A percentile compares a stretch with the other conserved stretches of the same genome.
phyloP scores from a whole-genome alignment of 2,888 invertebrate genomes.

The Leptarthrus brevirostris region DNA sequence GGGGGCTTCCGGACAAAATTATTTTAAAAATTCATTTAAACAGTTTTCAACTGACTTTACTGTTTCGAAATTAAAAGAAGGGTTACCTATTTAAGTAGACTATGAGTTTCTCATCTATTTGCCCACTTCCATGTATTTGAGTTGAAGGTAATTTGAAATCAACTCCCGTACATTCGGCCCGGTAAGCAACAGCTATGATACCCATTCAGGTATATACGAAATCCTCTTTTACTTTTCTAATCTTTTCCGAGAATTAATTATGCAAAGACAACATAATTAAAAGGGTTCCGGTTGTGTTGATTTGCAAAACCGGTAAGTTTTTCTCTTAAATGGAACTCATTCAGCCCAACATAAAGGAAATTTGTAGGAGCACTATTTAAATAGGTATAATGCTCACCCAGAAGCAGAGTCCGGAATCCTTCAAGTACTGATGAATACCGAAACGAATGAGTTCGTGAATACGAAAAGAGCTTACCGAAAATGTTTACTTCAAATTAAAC shows the following conservation, averaged over 20 bases:
- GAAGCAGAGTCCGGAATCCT: conserved; percentile 6
- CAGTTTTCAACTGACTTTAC: too few species aligned
- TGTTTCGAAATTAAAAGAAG: too few species aligned
- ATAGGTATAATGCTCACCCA: neutral
- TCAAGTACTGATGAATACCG: conserved; percentile 19
- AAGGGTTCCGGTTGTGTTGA: conserved; percentile 24
- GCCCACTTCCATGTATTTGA: too few species aligned
- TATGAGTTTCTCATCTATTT: too few species aligned
- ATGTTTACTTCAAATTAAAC: conserved; percentile 35
- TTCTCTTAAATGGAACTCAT: conserved; percentile 28
- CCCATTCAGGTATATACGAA: conserved; percentile 15
- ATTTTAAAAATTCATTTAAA: too few species aligned
- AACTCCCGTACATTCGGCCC: too few species aligned
- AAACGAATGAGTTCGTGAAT: conserved; percentile 13
- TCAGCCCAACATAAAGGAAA: conserved; percentile 21
- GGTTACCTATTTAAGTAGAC: too few species aligned
- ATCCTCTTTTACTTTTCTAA: conserved; percentile 37
- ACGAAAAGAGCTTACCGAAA: conserved; percentile 24
- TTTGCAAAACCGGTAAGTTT: conserved; percentile 5
- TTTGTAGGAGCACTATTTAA: conserved; percentile 24
- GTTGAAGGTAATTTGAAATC: too few species aligned
- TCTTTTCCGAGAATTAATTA: conserved; percentile 40
- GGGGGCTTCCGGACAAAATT: too few species aligned
- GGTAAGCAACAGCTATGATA: too few species aligned
- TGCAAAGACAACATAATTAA: conserved; percentile 43